Base-by-base conservation (phyloP, 2,113 vertebrate species). In the Lepisosteus oculatus region DNA sequence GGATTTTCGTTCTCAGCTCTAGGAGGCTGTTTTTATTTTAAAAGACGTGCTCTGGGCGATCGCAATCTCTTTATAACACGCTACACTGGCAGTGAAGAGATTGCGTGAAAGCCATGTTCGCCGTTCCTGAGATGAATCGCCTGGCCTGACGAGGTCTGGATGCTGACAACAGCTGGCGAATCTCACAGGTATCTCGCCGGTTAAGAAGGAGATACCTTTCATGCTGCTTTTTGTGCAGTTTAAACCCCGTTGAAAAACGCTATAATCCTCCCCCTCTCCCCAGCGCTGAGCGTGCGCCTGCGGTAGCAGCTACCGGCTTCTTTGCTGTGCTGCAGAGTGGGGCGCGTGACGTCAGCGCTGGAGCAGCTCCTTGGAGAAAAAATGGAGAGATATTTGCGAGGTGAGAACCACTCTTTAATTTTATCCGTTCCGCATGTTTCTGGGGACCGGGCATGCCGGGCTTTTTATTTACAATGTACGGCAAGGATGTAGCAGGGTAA, bases 291-390 rank as follows among this genome's bases (percentile, higher is more conserved):
- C 6, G 2, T 15, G 56, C 7, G 62, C 43, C 41, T 45, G 51
- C 51, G 29, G 29, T 29, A 51, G 47, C 47, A 9, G 61, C 29
- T 41, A 15, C 67, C 67, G 42, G 47, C 72, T n/a, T 45, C 7
- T 6, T 80, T 73, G 81, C 76, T 85, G 82, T 88, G 84, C 89
- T 85, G 90, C 89, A 88, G 89, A 89, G 88, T 76, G 77, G 74
- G 75, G 86, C 78, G 77, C 74, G 87, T 92, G 91, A 92, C 91
- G 91, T 92, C 90, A 91, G 73, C 59, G 83, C 85, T 83, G 73
- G 81, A 87, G 85, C 88, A 78, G 84, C 78, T 88, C 83, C 85
- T 86, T 79, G 80, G 80, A 75, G 85, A 86, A 65, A 29, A 84
- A 89, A 86, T 86, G 89, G 80, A 84, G 80, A 87, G 84, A 87